phyloP scores from a whole-genome alignment of 2,113 vertebrate genomes.

The Neomonachus schauinslandi region DNA sequence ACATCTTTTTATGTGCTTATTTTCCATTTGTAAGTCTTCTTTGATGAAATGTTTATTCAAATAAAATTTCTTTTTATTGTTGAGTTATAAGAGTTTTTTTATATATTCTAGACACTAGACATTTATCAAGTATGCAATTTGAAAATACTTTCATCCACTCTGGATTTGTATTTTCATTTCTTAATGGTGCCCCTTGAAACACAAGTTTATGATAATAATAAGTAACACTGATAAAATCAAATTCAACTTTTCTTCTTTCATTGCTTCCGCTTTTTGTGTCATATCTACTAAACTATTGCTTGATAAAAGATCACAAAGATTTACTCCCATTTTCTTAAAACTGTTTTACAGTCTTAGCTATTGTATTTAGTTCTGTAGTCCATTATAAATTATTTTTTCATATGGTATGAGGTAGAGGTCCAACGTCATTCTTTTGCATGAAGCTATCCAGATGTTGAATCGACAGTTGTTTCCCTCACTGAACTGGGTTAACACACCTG shows the following conservation, averaged over 20 bases:
- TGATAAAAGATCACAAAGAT: background rate
- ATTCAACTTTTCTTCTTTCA: background rate
- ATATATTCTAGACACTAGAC: background rate
- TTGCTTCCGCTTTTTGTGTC: background rate
- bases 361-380: background rate
- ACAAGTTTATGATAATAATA: background rate
- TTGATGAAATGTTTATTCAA: background rate
- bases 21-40: background rate
- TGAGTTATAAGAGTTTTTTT: background rate
- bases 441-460: background rate
- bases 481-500: background rate
- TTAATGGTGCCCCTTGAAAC: background rate
- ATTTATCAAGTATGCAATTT: background rate
- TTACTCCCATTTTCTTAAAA: background rate
- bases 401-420: background rate
- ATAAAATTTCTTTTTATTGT: background rate
- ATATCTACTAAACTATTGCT: background rate
- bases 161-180: conserved; percentile 9
- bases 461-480: background rate
- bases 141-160: background rate
- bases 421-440: background rate
- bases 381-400: background rate
- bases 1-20: background rate
- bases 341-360: background rate
- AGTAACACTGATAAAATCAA: background rate